Conservation (phyloP, 2,113 vertebrate genomes). For the Bolborhynchus lineola region DNA sequence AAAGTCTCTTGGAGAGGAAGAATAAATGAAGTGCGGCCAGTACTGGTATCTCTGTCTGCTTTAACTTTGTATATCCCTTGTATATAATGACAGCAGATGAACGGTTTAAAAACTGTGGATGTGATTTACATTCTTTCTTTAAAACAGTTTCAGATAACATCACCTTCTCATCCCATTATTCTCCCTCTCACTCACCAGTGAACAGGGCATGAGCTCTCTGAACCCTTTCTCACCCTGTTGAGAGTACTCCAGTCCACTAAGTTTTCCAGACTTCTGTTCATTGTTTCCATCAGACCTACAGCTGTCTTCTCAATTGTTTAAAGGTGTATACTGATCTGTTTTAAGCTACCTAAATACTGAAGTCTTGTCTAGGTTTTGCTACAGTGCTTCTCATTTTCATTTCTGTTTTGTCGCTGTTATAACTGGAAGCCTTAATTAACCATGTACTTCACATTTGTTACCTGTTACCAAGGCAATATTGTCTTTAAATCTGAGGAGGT, state of each 20-base stretch:
- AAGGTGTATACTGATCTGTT: neutral
- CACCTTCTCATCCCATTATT: neutral
- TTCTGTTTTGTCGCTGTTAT: constrained; percentile 52
- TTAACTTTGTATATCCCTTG: neutral
- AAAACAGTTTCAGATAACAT: neutral
- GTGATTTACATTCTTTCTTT: neutral
- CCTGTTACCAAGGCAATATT: constrained; percentile 72
- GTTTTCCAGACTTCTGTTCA: neutral
- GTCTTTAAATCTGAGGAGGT: constrained; percentile 62
- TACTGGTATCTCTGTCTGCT: fast-evolving
- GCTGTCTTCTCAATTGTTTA: neutral
- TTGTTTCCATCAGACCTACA: neutral
- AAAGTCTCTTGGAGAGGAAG: neutral
- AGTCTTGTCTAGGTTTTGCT: constrained; percentile 46
- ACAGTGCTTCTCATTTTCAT: constrained; percentile 40
- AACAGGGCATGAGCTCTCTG: neutral
- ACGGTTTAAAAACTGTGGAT: neutral
- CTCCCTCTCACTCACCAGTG: neutral
- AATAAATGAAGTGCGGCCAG: neutral
- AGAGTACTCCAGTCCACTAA: neutral
- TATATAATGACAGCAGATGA: neutral
- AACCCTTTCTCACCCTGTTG: neutral
- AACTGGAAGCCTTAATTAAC: constrained; percentile 64
- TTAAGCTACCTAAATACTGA: constrained; percentile 52
- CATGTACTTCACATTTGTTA: constrained; percentile 48